These are phyloP conservation scores for Torymus aiolomorphi DNA, from an alignment of 2,888 invertebrate genomes.

Conservation along the genomic window DNA sequence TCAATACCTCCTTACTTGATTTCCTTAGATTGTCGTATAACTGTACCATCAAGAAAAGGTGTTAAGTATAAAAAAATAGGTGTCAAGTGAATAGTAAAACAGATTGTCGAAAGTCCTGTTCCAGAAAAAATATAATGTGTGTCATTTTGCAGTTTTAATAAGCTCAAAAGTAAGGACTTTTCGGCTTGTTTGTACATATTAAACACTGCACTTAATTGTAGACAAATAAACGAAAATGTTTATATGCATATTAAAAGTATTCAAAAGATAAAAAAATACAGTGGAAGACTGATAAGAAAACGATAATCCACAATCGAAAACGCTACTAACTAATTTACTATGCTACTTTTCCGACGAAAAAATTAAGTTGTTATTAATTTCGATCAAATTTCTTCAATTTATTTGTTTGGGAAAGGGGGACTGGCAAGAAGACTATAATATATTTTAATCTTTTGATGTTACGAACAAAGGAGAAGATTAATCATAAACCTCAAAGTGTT, in stretches of 20 bases:
- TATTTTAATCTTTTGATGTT: too few relatives aligned
- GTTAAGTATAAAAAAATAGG: neutral
- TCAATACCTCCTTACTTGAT: too few relatives aligned
- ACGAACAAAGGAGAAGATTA: too few relatives aligned
- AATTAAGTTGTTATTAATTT: conserved; percentile 17
- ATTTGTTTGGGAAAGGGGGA: too few relatives aligned
- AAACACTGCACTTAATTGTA: conserved; percentile 27
- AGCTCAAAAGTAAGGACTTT: conserved; percentile 8
- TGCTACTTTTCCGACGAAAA: too few relatives aligned
- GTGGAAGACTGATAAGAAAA: conserved; percentile 52
- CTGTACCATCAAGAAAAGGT: conserved; percentile 7
- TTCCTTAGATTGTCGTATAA: conserved; percentile 3
- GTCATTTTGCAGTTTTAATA: conserved; percentile 25
- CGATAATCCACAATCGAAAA: conserved; percentile 27
- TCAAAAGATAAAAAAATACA: conserved; percentile 30
- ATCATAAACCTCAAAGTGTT: too few relatives aligned
- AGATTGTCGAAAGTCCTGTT: conserved; percentile 11
- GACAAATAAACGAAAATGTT: conserved; percentile 25
- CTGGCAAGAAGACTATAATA: too few relatives aligned
- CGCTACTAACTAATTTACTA: too few relatives aligned
- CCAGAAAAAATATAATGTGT: neutral
- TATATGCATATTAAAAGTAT: conserved; percentile 25
- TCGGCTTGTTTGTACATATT: conserved; percentile 32
- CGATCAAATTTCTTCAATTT: too few relatives aligned
- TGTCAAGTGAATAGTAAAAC: neutral